Conservation (phyloP, 1,140 invertebrate genomes). For the Streblospio benedicti region DNA sequence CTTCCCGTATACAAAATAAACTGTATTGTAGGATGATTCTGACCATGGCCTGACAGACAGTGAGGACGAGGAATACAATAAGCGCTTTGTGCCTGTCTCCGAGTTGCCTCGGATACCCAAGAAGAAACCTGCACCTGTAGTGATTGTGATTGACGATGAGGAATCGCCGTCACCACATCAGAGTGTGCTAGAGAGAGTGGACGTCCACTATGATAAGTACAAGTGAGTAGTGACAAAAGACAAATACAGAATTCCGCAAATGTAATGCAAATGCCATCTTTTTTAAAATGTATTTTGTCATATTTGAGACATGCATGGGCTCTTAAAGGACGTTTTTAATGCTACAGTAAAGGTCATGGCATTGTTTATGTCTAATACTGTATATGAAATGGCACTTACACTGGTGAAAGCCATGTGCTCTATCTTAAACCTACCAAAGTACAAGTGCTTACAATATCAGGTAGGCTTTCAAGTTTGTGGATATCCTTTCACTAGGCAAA, state of each 20-base stretch:
- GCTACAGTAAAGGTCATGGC: no score
- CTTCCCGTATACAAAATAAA: background rate
- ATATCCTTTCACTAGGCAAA: no score
- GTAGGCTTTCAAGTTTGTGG: no score
- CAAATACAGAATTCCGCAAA: conserved; percentile 3
- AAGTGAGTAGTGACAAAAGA: conserved; percentile 5
- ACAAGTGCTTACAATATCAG: no score
- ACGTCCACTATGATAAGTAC: background rate
- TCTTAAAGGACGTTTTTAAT: no score
- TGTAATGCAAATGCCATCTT: no score
- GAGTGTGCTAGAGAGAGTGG: conserved; percentile 4
- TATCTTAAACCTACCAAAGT: no score
- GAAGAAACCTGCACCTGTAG: conserved; percentile 14
- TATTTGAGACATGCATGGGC: no score
- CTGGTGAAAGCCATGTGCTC: no score
- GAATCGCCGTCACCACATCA: background rate
- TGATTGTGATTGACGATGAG: background rate
- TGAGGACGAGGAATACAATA: background rate
- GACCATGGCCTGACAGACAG: background rate
- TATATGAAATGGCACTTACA: no score
- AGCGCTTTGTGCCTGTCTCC: conserved; percentile 18
- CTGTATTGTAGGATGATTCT: background rate
- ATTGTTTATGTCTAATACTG: no score
- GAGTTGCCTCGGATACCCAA: conserved; percentile 28
- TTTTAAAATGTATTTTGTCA: no score